These are phyloP conservation scores for Sylvia borin DNA, from an alignment of 2,797 vertebrate species.

Conservation along the genomic window DNA sequence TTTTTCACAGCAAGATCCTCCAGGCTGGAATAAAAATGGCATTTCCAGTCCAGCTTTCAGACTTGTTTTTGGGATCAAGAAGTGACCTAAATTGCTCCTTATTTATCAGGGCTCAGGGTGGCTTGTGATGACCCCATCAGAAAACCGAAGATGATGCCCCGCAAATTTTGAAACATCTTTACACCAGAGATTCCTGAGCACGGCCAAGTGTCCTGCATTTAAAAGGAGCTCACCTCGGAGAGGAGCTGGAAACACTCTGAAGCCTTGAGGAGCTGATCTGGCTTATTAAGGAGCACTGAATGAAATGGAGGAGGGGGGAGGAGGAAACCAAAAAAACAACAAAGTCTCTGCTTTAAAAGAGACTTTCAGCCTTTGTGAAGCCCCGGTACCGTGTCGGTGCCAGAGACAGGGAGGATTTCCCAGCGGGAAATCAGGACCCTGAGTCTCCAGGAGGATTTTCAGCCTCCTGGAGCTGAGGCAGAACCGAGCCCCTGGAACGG, in stretches of 20 bases:
- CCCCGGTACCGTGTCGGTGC: neutral
- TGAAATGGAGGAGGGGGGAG: constrained; percentile 26
- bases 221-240: neutral
- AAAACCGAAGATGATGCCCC: neutral
- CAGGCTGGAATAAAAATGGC: neutral
- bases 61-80: neutral
- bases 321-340: constrained; percentile 50
- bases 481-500: neutral
- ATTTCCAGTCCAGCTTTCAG: neutral
- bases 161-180: neutral
- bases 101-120: neutral
- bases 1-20: neutral
- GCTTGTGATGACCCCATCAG: neutral
- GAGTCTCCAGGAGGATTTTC: neutral
- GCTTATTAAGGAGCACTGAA: constrained; percentile 60
- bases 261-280: constrained; percentile 53
- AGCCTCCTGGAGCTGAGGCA: neutral
- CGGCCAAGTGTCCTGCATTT: neutral
- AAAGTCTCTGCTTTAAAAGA: constrained; percentile 50
- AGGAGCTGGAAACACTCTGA: neutral
- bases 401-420: neutral
- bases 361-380: constrained; percentile 58
- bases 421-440: neutral
- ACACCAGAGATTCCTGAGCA: neutral
- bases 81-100: neutral